Evolutionary conservation across 2,888 invertebrate genomes (phyloP).

Genomic region (Prostheceraeus crozeri): DNA sequence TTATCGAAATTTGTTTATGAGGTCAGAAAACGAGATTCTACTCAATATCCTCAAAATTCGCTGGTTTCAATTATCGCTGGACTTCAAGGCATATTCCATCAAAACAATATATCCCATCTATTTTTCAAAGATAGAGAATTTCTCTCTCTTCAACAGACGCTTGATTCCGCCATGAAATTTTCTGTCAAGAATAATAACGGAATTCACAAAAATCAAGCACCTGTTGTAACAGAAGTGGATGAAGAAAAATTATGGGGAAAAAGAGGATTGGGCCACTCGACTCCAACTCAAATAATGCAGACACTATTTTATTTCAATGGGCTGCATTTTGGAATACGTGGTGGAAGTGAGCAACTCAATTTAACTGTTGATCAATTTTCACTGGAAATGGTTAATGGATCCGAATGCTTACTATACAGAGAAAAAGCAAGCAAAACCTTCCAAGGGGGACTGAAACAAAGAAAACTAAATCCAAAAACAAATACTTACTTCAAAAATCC

Average conservation of each 20-base stretch:
- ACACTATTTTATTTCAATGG: conserved; percentile 15
- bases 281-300: conserved; percentile 4
- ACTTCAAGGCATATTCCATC: not conserved
- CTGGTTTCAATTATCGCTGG: conserved; percentile 18
- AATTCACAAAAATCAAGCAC: conserved; percentile 6
- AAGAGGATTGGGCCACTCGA: conserved; percentile 6
- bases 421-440: conserved; percentile 13
- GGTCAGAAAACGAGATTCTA: no score
- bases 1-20: no score
- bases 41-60: no score
- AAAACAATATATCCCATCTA: not conserved
- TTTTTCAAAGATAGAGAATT: conserved; percentile 14
- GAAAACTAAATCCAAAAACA: conserved; percentile 25
- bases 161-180: conserved; percentile 5
- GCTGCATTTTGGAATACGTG: conserved; percentile 16
- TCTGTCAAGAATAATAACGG: not conserved
- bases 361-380: conserved; percentile 25
- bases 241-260: conserved; percentile 10
- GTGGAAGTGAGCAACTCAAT: conserved; percentile 12
- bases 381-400: conserved; percentile 20
- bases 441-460: conserved; percentile 10
- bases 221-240: not conserved
- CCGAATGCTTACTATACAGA: conserved; percentile 13
- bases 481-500: conserved; percentile 27
- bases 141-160: not conserved